phyloP scores from a whole-genome alignment of 2,888 invertebrate genomes.

The Drosophila borealis region DNA sequence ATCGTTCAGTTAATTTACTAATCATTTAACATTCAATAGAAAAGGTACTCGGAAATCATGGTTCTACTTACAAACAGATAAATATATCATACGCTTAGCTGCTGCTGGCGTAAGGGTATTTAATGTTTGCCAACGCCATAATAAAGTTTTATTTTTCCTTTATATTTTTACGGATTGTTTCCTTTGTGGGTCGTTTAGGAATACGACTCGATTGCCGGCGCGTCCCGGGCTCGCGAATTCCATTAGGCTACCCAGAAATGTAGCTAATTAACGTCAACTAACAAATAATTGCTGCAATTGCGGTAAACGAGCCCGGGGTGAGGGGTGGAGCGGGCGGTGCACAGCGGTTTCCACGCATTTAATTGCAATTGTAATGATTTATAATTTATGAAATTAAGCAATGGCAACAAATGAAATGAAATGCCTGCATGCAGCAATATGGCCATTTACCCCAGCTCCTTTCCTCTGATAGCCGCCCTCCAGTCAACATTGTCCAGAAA shows the following conservation, averaged over 20 bases:
- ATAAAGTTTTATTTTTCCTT: no score
- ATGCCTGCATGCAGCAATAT: constrained; percentile 10
- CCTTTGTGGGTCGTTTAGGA: not conserved
- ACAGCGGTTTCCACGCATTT: constrained; percentile 17
- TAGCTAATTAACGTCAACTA: constrained; percentile 50
- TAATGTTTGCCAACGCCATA: no score
- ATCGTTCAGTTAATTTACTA: no score
- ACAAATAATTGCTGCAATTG: constrained; percentile 45
- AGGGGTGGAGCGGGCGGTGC: not conserved
- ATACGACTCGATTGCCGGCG: not conserved
- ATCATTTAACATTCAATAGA: no score
- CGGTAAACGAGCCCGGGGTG: constrained; percentile 21
- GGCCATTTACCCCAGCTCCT: not conserved
- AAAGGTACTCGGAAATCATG: no score
- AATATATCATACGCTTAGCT: not conserved
- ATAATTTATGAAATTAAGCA: constrained; percentile 65
- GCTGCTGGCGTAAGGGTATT: not conserved
- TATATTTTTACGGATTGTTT: not conserved
- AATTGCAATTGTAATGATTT: constrained; percentile 67
- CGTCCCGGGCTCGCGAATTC: constrained; percentile 13
- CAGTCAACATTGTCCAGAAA: not conserved
- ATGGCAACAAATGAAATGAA: constrained; percentile 43
- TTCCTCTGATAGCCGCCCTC: no score
- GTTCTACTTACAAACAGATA: not conserved
- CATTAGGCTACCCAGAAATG: constrained; percentile 17